Evolutionary conservation across 2,797 vertebrate species (phyloP).

Genomic region (Setipinna tenuifilis): DNA sequence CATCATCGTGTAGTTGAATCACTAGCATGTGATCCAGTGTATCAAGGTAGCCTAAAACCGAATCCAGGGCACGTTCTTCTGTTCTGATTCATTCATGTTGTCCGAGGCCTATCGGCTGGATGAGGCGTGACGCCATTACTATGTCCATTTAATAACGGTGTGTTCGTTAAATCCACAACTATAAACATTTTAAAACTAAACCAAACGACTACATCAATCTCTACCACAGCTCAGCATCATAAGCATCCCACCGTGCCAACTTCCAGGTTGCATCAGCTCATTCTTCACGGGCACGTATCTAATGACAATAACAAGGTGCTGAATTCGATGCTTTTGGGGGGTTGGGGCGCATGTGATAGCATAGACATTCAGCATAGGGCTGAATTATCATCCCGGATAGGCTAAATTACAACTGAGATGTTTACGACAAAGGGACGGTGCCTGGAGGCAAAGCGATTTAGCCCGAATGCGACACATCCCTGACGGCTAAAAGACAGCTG

Average conservation of each 20-base stretch:
- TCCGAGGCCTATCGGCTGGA: background rate
- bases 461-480: slow-evolving; percentile 25
- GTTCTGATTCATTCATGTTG: background rate
- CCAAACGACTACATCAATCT: background rate
- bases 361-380: background rate
- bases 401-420: background rate
- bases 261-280: background rate
- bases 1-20: background rate
- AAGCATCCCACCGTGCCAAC: background rate
- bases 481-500: slow-evolving; percentile 32
- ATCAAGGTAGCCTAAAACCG: background rate
- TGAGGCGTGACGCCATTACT: background rate
- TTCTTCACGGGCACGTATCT: background rate
- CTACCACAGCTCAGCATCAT: background rate
- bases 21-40: background rate
- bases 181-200: background rate
- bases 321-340: background rate
- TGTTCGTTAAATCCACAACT: background rate
- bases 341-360: background rate
- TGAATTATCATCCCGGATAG: no score
- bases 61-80: background rate
- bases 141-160: background rate
- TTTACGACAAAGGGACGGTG: slow-evolving; percentile 23
- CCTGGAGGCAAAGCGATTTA: background rate
- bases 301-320: slow-evolving; percentile 20